Conservation (phyloP, 2,888 invertebrate species). For the Luperina testacea region DNA sequence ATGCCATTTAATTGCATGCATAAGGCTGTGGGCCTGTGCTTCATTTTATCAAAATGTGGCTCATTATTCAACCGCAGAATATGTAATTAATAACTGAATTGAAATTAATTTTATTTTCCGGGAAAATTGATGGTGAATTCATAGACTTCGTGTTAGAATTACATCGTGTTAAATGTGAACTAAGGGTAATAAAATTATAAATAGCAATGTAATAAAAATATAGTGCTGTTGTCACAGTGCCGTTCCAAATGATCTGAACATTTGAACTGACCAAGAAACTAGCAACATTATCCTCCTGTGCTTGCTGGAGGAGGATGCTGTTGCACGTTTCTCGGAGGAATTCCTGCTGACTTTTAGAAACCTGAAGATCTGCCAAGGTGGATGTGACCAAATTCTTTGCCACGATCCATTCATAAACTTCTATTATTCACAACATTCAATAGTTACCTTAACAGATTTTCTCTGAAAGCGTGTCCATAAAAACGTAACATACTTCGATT, state of each 20-base stretch:
- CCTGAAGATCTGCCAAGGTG: background rate
- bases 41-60: conserved; percentile 5
- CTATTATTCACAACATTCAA: background rate
- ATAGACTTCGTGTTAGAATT: background rate
- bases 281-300: too few relatives aligned
- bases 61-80: background rate
- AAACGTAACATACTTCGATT: conserved; percentile 52
- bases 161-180: background rate
- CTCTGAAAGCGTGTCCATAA: conserved; percentile 43
- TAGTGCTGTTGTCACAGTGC: background rate
- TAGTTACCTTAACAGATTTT: conserved; percentile 56
- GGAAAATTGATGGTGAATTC: background rate
- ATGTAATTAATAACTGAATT: background rate
- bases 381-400: background rate
- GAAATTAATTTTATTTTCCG: conserved; percentile 4
- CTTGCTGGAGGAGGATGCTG: too few relatives aligned
- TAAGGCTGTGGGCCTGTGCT: background rate
- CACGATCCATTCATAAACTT: background rate
- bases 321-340: background rate
- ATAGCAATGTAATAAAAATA: too few relatives aligned
- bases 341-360: background rate
- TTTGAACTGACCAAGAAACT: background rate
- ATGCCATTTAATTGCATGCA: conserved; percentile 20
- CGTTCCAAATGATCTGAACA: background rate
- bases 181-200: background rate